Evolutionary conservation across 2,797 vertebrate species (phyloP), one percentile per base, ranked within the genome.

Genomic region (Thripadectes ignobilis): DNA sequence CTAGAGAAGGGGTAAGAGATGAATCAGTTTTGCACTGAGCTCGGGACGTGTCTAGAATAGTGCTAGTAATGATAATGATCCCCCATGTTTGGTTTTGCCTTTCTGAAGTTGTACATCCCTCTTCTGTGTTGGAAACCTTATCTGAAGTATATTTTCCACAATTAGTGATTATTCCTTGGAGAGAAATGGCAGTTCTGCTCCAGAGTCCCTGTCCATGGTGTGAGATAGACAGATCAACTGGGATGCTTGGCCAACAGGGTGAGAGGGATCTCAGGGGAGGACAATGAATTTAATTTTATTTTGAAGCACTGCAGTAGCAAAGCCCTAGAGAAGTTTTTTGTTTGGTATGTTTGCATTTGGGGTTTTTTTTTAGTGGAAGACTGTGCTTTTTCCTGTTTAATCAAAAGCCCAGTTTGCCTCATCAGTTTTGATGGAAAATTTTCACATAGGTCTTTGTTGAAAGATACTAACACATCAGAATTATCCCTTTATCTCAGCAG

Each of bases 401-500:
- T 89, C 39, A 59, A 87, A 94, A 95, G n/a, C 46, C 45, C 22
- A 46, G 26, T 87, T 92, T 89, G 63, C 57, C 32, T 93, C 36
- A 67, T 52, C 0, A 0, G 29, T 87, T 93, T 79, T 74, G 71
- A 89, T 67, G 29, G 72, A 73, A 92, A 69, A 67, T 76, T 76
- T 85, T 92, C 81, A 79, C 4, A 2, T 41, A 85, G 27, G 55
- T 69, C 80, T 94, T 82, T 89, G 43, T 79, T 92, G 74, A 76
- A 69, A 87, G 66, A 73, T 45, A 82, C 52, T 32, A 73, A 52
- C 23, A 45, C 0, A 0, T 76, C 81, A 92, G 81, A 95, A 94
- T 87, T 73, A 89, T 62, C 29, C 81, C 65, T 95, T 96, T 91
- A 89, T 93, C 71, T 92, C 87, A 93, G 78, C 86, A 93, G 89